Evolutionary conservation across 2,113 vertebrate species (phyloP).

Genomic region (Neolamprologus toae): DNA sequence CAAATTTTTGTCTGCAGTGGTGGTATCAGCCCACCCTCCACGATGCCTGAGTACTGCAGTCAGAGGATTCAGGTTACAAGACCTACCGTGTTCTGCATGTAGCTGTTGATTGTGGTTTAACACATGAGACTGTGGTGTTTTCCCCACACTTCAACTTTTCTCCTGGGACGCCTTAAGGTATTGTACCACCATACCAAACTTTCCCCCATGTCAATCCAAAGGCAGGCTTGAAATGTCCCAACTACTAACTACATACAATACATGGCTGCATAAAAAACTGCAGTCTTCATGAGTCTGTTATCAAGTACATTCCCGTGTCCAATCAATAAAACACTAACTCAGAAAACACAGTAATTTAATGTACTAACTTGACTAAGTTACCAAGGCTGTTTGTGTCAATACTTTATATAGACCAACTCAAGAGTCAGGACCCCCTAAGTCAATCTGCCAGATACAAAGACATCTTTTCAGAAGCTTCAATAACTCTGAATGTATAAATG

Average conservation of each 20-base stretch:
- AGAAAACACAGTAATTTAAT: neutral
- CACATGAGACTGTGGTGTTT: neutral
- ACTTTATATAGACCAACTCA: neutral
- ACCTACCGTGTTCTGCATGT: neutral
- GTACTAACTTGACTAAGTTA: neutral
- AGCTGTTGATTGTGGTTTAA: constrained; percentile 1
- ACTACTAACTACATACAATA: neutral
- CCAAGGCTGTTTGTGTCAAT: neutral
- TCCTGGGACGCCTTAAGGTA: neutral
- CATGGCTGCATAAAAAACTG: neutral
- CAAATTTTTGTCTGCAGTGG: neutral
- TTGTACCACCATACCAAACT: neutral
- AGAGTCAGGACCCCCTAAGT: neutral
- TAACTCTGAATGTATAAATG: neutral
- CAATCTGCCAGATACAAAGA: neutral
- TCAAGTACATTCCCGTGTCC: neutral
- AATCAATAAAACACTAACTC: neutral
- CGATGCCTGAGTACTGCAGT: constrained; percentile 1
- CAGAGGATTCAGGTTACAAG: constrained; percentile 22
- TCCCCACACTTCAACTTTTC: neutral
- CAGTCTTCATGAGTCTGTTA: neutral
- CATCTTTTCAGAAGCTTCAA: neutral
- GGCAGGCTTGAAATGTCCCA: neutral
- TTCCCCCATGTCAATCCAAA: neutral
- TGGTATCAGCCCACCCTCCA: neutral